Conservation (phyloP, 2,888 invertebrate species). For the Ennomos quercinarius region DNA sequence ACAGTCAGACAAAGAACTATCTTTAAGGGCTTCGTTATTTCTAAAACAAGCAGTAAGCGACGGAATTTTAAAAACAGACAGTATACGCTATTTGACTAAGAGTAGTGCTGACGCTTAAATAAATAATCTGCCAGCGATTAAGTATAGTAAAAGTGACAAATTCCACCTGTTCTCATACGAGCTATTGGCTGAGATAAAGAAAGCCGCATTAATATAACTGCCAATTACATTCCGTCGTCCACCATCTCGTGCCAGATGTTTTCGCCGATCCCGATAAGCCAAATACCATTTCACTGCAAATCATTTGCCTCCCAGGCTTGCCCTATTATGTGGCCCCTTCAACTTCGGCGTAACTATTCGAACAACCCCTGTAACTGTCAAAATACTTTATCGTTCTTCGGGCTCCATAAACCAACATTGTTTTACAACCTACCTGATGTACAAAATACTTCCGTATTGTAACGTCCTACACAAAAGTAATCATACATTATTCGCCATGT, state of each 20-base stretch:
- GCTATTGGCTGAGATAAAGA: conserved; percentile 32
- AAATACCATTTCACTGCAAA: conserved; percentile 39
- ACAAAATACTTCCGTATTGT: conserved; percentile 21
- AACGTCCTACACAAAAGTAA: conserved; percentile 4
- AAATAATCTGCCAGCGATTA: too few relatives aligned
- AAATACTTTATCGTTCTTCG: conserved; percentile 29
- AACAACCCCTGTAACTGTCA: conserved; percentile 29
- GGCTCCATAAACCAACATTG: conserved; percentile 25
- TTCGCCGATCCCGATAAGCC: conserved; percentile 33
- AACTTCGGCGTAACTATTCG: conserved; percentile 21
- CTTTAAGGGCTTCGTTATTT: too few relatives aligned
- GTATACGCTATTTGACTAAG: too few relatives aligned
- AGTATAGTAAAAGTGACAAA: too few relatives aligned
- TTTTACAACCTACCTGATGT: conserved; percentile 28
- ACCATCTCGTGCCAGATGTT: conserved; percentile 34
- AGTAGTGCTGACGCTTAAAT: too few relatives aligned
- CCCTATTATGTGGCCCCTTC: conserved; percentile 25
- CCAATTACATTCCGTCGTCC: conserved; percentile 37
- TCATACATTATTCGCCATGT: conserved; percentile 23
- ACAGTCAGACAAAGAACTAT: too few relatives aligned
- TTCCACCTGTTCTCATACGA: too few relatives aligned
- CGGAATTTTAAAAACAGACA: too few relatives aligned
- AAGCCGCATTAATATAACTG: conserved; percentile 39
- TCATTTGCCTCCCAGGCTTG: conserved; percentile 34
- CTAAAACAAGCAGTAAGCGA: too few relatives aligned